Percentiles rank a stretch among this genome's conserved stretches.
Conservation (phyloP, 2,797 vertebrate species). For the Protonibea diacanthus region DNA sequence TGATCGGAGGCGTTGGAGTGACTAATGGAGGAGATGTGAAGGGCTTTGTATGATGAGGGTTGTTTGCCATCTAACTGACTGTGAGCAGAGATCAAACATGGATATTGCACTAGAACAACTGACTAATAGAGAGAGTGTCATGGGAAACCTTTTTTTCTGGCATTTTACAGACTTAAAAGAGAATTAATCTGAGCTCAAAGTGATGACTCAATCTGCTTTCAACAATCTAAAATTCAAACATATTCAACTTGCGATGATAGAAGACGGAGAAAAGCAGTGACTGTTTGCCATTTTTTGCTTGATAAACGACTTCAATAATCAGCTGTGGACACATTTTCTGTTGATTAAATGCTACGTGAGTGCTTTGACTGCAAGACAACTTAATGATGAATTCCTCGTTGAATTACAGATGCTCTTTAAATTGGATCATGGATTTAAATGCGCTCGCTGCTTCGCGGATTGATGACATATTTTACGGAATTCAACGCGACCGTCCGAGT, state of each 20-base stretch:
- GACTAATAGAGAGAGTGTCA: not conserved
- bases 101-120: not conserved
- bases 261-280: not conserved
- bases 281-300: not conserved
- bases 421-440: conserved; percentile 4
- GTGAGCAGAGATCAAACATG: conserved; percentile 8
- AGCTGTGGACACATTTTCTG: not conserved
- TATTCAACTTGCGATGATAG: not conserved
- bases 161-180: not conserved
- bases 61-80: not conserved
- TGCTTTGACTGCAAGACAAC: not conserved
- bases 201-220: not conserved
- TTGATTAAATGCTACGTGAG: not conserved
- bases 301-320: not conserved
- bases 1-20: not conserved
- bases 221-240: not conserved
- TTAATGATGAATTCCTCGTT: not conserved
- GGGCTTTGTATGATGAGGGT: not conserved
- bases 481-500: conserved; percentile 9
- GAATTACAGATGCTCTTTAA: conserved; percentile 1
- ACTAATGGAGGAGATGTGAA: conserved; percentile 12
- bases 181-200: not conserved
- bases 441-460: conserved; percentile 4
- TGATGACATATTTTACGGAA: conserved; percentile 8
- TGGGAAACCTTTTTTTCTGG: too few species aligned